Conservation (phyloP, 2,797 vertebrate genomes). For the Schizopygopsis pylzovi region DNA sequence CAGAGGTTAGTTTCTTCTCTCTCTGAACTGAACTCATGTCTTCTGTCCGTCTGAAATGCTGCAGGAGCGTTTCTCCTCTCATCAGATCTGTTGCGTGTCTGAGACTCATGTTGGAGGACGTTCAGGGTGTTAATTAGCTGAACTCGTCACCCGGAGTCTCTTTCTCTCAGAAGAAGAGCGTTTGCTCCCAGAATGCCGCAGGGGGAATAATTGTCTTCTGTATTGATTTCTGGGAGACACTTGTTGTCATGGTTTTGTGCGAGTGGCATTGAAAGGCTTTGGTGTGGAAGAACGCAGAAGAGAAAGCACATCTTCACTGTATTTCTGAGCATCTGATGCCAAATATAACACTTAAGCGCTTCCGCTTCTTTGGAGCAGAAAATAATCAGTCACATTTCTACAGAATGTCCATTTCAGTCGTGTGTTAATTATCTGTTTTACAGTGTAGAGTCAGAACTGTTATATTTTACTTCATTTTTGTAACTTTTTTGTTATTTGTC, state of each 20-base stretch:
- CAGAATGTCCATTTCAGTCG: background rate
- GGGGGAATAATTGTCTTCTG: slow-evolving; percentile 47
- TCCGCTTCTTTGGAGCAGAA: background rate
- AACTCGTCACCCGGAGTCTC: background rate
- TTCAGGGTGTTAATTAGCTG: too few species aligned
- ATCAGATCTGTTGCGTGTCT: too few species aligned
- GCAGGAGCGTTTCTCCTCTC: too few species aligned
- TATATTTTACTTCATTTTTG: background rate
- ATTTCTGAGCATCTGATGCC: background rate
- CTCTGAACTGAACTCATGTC: too few species aligned
- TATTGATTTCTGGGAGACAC: slow-evolving; percentile 50
- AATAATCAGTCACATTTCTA: background rate
- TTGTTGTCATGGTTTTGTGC: slow-evolving; percentile 53
- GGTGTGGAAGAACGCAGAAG: slow-evolving; percentile 1
- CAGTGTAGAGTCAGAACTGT: background rate
- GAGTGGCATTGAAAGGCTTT: slow-evolving; percentile 30
- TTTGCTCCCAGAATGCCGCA: slow-evolving; percentile 30
- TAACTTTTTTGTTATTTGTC: too few species aligned
- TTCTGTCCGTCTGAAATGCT: too few species aligned
- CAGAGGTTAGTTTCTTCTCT: too few species aligned
- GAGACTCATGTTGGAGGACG: too few species aligned
- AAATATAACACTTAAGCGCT: background rate
- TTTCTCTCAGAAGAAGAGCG: slow-evolving; percentile 8
- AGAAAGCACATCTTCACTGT: background rate
- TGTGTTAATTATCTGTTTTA: background rate